phyloP scores from a whole-genome alignment of 2,113 vertebrate genomes.

The Gasterosteus nipponicus region DNA sequence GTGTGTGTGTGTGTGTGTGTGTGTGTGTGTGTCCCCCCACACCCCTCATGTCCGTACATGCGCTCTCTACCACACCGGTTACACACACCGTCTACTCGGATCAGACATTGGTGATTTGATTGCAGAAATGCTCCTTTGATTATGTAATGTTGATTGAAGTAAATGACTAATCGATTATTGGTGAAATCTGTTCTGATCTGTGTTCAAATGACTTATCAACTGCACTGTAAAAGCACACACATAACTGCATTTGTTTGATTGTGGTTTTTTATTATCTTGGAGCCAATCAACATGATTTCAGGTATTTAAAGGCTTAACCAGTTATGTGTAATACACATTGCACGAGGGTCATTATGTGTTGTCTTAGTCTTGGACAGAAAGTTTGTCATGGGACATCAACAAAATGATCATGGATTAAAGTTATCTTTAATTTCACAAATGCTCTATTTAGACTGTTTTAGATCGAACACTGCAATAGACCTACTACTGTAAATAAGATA shows the following conservation, averaged over 20 bases:
- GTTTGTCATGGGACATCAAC: background rate
- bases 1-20: conserved; percentile 5
- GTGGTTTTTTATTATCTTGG: too few species aligned
- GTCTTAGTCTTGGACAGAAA: background rate
- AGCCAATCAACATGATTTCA: background rate
- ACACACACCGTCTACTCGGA: background rate
- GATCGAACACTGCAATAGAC: background rate
- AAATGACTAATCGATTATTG: background rate
- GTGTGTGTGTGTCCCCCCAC: conserved; percentile 44
- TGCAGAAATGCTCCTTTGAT: background rate
- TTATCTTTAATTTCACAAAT: background rate
- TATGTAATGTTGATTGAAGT: background rate
- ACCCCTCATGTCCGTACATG: conserved; percentile 11
- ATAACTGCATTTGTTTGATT: background rate
- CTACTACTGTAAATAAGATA: background rate
- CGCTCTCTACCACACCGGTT: conserved; percentile 24
- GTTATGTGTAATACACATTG: background rate
- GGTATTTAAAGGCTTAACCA: background rate
- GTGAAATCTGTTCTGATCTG: background rate
- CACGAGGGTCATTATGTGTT: background rate
- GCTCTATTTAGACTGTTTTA: background rate
- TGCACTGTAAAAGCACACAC: background rate
- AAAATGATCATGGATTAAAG: background rate
- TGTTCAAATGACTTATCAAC: too few species aligned
- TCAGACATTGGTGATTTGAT: background rate